These are phyloP conservation scores for Oostethus manadensis DNA, from an alignment of 2,113 vertebrate species.

Conservation along the genomic window DNA sequence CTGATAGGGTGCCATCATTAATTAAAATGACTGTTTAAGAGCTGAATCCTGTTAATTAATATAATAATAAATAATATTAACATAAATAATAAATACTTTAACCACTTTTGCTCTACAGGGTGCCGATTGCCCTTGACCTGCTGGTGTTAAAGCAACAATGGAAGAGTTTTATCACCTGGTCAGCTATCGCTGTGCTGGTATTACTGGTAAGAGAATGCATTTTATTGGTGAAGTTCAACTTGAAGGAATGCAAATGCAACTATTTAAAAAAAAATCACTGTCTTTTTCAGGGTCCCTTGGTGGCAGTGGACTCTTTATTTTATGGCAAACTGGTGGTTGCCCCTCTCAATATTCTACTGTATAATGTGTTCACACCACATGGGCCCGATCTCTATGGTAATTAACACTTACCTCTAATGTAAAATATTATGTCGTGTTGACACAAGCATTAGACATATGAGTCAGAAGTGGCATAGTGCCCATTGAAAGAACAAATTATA, in stretches of 20 bases:
- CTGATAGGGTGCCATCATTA: conserved; percentile 80
- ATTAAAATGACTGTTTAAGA: neutral
- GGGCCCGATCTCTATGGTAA: conserved; percentile 95
- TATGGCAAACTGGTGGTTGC: conserved; percentile 91
- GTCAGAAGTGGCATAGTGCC: neutral
- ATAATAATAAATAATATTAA: neutral
- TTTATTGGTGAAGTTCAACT: neutral
- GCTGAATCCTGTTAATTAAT: neutral
- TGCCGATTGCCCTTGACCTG: conserved; percentile 91
- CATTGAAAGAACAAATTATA: neutral
- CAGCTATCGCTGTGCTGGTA: conserved; percentile 77
- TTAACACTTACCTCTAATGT: conserved; percentile 6
- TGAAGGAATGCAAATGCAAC: neutral
- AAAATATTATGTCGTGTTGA: neutral
- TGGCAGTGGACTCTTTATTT: conserved; percentile 89
- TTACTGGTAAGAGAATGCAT: conserved; percentile 79
- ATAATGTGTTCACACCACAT: conserved; percentile 94
- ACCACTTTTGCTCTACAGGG: conserved; percentile 54
- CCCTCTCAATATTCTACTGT: conserved; percentile 91
- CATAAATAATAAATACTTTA: too few relatives aligned
- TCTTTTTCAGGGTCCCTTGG: conserved; percentile 78
- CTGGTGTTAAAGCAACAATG: conserved; percentile 83
- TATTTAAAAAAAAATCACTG: conserved; percentile 37
- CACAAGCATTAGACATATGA: neutral
- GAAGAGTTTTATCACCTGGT: conserved; percentile 87